A percentile compares a stretch with the other conserved stretches of the same genome.
Conservation (phyloP, 2,888 invertebrate species). For the Ceriagrion tenellum region DNA sequence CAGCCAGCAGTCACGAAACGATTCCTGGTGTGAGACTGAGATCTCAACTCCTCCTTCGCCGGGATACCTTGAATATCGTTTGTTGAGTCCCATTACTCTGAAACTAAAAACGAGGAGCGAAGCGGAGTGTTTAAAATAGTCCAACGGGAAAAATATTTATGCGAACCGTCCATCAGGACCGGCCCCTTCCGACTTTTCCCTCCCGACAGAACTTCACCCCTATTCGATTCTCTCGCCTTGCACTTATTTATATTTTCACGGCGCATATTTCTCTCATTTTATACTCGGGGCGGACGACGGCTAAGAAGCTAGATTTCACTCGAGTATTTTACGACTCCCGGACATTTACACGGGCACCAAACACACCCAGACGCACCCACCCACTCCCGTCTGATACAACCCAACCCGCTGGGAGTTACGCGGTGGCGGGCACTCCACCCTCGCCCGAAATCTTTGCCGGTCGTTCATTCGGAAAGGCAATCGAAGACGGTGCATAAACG, state of each 20-base stretch:
- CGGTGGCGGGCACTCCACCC: too few species aligned
- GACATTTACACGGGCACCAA: neutral
- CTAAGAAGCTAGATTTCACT: neutral
- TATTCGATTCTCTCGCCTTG: neutral
- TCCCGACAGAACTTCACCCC: neutral
- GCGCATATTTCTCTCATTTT: neutral
- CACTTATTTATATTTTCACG: neutral
- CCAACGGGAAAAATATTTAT: neutral
- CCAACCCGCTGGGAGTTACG: too few species aligned
- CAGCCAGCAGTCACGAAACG: too few species aligned
- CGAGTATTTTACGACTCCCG: neutral
- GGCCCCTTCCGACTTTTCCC: neutral
- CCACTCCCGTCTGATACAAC: neutral
- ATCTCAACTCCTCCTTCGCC: neutral
- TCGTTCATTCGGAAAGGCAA: too few species aligned
- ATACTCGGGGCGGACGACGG: neutral
- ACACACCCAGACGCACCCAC: neutral
- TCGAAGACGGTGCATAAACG: too few species aligned
- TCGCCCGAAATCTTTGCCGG: too few species aligned
- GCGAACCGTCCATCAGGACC: neutral
- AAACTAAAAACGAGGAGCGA: neutral
- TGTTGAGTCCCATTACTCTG: neutral
- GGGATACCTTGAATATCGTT: neutral
- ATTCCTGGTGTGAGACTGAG: too few species aligned
- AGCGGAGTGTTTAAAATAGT: neutral